Evolutionary conservation across 1,140 invertebrate genomes (phyloP).

Genomic region (Drosophila ercepeae): DNA sequence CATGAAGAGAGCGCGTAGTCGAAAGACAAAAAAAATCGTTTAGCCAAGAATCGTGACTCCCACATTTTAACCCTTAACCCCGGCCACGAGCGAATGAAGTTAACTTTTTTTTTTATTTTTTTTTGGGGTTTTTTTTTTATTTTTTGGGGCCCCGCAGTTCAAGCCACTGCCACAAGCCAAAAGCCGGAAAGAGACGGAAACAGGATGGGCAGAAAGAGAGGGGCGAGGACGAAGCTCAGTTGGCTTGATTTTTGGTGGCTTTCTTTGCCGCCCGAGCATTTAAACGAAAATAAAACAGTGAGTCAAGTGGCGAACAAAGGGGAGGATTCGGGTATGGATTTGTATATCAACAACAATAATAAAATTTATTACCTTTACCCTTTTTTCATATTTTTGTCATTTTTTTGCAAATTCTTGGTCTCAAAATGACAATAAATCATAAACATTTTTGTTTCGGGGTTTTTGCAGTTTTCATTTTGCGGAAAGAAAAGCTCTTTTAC

Average conservation of each 20-base stretch:
- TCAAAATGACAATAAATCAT: slow-evolving; percentile 83
- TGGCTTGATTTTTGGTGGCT: slow-evolving; percentile 50
- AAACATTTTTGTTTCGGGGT: slow-evolving; percentile 51
- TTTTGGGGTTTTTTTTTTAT: not conserved
- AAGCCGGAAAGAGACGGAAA: slow-evolving; percentile 5
- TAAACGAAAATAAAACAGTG: slow-evolving; percentile 41
- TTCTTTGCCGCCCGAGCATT: slow-evolving; percentile 50
- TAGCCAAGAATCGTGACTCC: slow-evolving; percentile 80
- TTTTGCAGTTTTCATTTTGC: slow-evolving; percentile 25
- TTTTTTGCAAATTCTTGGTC: slow-evolving; percentile 73
- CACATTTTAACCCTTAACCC: slow-evolving; percentile 83
- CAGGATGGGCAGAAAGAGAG: slow-evolving; percentile 3
- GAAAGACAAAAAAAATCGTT: slow-evolving; percentile 59
- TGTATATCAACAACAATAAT: slow-evolving; percentile 77
- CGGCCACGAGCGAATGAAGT: slow-evolving; percentile 78
- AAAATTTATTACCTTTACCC: slow-evolving; percentile 78
- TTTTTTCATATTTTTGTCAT: slow-evolving; percentile 11
- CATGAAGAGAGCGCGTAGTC: slow-evolving; percentile 63
- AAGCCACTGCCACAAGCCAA: slow-evolving; percentile 32
- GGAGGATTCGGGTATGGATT: slow-evolving; percentile 3
- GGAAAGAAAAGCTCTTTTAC: slow-evolving; percentile 44
- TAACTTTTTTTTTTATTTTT: slow-evolving; percentile 30
- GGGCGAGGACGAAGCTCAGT: slow-evolving; percentile 5
- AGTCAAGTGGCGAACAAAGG: slow-evolving; percentile 14
- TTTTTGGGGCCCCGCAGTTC: slow-evolving; percentile 39